These are phyloP conservation scores for Rhodeus uyekii DNA, from an alignment of 2,797 vertebrate genomes.

Conservation along the genomic window DNA sequence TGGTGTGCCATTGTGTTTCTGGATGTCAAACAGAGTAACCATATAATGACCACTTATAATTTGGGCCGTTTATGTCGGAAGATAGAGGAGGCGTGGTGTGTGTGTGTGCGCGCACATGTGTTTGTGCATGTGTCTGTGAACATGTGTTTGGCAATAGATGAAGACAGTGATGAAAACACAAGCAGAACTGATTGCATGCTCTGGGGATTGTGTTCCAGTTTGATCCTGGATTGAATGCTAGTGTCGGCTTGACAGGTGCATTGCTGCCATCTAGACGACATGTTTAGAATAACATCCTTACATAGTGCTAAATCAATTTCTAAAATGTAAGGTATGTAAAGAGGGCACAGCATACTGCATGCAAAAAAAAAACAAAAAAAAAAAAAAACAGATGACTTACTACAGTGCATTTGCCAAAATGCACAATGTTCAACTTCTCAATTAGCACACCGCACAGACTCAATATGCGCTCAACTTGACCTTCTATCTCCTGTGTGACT, in stretches of 20 bases:
- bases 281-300: background rate
- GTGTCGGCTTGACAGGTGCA: slow-evolving; percentile 26
- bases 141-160: slow-evolving; percentile 22
- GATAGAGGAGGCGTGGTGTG: background rate
- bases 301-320: background rate
- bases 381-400: background rate
- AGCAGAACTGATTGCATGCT: slow-evolving; percentile 76
- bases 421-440: background rate
- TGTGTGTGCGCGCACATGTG: background rate
- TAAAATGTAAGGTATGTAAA: background rate
- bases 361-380: no score
- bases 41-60: background rate
- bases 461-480: background rate
- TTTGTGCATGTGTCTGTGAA: slow-evolving; percentile 14
- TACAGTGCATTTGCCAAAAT: background rate
- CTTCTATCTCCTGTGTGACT: background rate
- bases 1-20: background rate
- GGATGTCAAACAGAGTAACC: background rate
- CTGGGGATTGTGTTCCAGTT: slow-evolving; percentile 72
- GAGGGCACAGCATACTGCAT: background rate
- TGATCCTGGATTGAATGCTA: slow-evolving; percentile 37
- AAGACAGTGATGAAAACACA: slow-evolving; percentile 64
- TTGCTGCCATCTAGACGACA: slow-evolving; percentile 70
- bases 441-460: background rate
- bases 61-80: background rate